Base-by-base conservation (phyloP, 2,888 invertebrate species). In the Aquatica leii region DNA sequence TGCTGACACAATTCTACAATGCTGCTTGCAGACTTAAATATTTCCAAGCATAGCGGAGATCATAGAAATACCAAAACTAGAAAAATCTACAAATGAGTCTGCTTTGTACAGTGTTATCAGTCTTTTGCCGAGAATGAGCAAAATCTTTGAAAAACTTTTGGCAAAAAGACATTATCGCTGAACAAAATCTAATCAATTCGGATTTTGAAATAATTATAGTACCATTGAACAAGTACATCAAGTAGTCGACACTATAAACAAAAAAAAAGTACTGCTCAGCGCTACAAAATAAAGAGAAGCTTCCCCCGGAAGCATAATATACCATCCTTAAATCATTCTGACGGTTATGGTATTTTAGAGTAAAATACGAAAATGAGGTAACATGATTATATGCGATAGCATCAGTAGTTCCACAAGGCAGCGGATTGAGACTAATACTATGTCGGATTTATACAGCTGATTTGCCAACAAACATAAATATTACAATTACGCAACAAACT, bases 371-470 rank as follows among this genome's bases (percentile, higher is more conserved):
- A 53, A 53, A 34, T 37, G 40, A 53, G 34, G 35, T 53, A 53
- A 53, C 53, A 40, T 9, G 35, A 12, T 35, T 53, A 37, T 53
- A 53, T 34, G 3, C 40, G 35, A 53, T 53, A 53, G 6, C 40
- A 53, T 53, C 40, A 37, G 53, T 35, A 34, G 53, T 53, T 34
- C 53, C 35, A 53, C 40, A 53, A 18, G 53, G 53, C 34, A 53
- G 53, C 18, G n/a, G n/a, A n/a, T n/a, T n/a, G n/a, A n/a, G n/a
- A n/a, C n/a, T n/a, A n/a, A n/a, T n/a, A n/a, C n/a, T n/a, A n/a
- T n/a, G 8, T 18, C 14, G 9, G 53, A 34, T 35, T 35, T 34
- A 20, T 4, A 37, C 53, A 2, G 53, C 5, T 37, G 53, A 53
- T 37, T 37, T 53, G 37, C 53, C 35, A n/a, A n/a, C n/a, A n/a